Base-by-base conservation (phyloP, 2,888 invertebrate genomes). In the Smittia sp. region DNA sequence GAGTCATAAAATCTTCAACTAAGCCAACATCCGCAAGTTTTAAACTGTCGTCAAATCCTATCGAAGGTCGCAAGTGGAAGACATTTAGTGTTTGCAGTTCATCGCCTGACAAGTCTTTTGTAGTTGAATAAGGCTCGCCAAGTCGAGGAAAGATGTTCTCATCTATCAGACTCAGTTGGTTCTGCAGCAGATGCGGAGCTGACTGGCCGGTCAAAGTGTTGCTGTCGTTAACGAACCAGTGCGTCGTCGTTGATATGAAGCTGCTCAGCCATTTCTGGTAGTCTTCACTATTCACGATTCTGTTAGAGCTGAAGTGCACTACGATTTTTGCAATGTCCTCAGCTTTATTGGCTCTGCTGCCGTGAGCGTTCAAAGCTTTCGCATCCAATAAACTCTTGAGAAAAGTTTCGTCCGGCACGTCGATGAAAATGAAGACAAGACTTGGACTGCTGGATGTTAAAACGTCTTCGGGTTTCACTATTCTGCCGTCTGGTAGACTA, bases 291-390 rank as follows among this genome's bases (percentile, higher is more conserved):
- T 86, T 80, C 13, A 92, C 81, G 1, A 97, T 86, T 4, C 86
- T 79, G 0, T 86, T 84, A 0, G 94, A 92, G 0, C 93, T 89
- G 80, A 93, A 93, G 82, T 98, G 97, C 6, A 94, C 86, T 1
- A 97, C 86, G 15, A 92, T 79, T 25, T 85, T 80, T 0, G 91
- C 89, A 15, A 86, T 78, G 75, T 89, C 85, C 1, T 81, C 78
- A 0, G 86, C 84, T 69, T 82, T 81, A 1, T 69, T 77, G 0
- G 83, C 82, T 62, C 81, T 79, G 68, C 83, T 79, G 78, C 90
- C 90, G 78, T 90, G 86, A 20, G 84, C 81, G 1, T 80, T 78
- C 77, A 94, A 89, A 74, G 85, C 81, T n/a, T 84, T 79, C 77
- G 85, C 85, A 15, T 82, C 79, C 7, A 85, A 75, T 9, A 86